Conservation (phyloP, 2,113 vertebrate genomes). For the Dicaeum eximium region DNA sequence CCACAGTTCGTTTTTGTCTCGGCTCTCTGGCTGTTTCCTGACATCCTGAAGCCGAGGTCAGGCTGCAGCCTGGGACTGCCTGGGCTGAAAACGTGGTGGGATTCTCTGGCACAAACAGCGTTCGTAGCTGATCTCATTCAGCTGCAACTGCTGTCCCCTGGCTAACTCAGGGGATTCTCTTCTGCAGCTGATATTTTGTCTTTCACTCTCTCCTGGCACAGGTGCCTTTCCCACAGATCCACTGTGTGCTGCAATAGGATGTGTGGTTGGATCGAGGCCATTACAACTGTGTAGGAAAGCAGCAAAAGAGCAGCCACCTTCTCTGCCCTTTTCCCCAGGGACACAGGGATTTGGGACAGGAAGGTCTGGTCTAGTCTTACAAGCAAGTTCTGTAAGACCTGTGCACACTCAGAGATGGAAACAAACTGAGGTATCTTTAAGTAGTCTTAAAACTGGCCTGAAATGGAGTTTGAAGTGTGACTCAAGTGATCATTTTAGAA, state of each 20-base stretch:
- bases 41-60: background rate
- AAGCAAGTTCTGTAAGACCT: background rate
- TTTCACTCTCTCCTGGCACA: conserved; percentile 2
- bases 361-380: background rate
- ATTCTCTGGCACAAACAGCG: background rate
- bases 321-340: background rate
- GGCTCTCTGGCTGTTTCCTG: background rate
- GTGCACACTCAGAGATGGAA: background rate
- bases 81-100: background rate
- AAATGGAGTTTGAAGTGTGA: background rate
- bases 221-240: conserved; percentile 8
- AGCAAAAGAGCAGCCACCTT: background rate
- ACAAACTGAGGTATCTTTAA: background rate
- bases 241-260: background rate
- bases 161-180: background rate
- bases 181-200: background rate
- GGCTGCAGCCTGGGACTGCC: background rate
- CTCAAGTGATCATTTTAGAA: background rate
- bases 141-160: background rate
- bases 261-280: background rate
- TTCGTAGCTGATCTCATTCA: background rate
- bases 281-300: background rate
- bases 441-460: background rate
- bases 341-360: background rate
- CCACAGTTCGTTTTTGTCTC: background rate